Percentiles rank a stretch among this genome's conserved stretches.
Evolutionary conservation across 23 tunicate species (phyloP).

Genomic region (Trididemnum miniatum): DNA sequence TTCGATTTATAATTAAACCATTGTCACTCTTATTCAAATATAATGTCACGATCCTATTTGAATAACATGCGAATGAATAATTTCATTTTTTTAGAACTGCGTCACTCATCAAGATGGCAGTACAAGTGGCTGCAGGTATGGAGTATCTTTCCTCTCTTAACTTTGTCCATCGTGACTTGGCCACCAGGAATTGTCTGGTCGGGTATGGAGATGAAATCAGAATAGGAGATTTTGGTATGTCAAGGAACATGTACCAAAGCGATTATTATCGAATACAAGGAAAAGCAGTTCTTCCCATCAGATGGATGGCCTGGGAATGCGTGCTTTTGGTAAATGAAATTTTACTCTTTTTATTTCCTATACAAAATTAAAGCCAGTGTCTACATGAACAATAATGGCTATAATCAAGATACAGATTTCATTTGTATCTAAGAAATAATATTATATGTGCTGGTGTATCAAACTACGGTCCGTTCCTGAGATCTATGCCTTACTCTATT

Average conservation of each 20-base stretch:
- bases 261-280: conserved; percentile 93
- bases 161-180: conserved; percentile 97
- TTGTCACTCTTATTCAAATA: too few species aligned
- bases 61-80: too few species aligned
- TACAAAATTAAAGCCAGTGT: too few species aligned
- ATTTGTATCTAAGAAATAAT: too few species aligned
- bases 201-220: conserved; percentile 59
- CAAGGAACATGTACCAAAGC: conserved; percentile 89
- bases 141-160: conserved; percentile 72
- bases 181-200: conserved; percentile 89
- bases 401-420: not conserved
- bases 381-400: not conserved
- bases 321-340: conserved; percentile 46
- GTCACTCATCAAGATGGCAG: conserved; percentile 47
- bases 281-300: conserved; percentile 78
- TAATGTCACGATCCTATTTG: too few species aligned
- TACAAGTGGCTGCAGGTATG: conserved; percentile 86
- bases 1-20: too few species aligned
- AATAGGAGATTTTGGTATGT: conserved; percentile 96
- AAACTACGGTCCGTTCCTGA: too few species aligned
- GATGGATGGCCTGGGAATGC: conserved; percentile 98
- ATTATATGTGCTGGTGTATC: too few species aligned
- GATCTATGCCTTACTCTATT: too few species aligned
- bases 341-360: too few species aligned
- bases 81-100: conserved; percentile 45